Conservation (phyloP, 1,140 invertebrate species). For the Magallana gigas region DNA sequence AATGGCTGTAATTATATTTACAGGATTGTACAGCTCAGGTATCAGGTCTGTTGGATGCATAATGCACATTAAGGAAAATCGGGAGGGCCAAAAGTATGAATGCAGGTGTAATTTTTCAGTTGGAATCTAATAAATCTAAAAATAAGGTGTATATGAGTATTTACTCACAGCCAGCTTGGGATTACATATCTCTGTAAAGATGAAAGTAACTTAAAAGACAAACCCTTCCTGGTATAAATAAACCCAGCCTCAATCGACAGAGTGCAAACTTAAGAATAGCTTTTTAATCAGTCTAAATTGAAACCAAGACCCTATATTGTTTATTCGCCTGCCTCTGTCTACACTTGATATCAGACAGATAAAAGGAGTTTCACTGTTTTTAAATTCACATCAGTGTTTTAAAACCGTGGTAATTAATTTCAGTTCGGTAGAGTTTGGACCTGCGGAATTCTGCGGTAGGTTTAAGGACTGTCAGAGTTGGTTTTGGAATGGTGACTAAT, state of each 20-base stretch:
- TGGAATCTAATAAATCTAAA: not conserved
- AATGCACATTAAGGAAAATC: conserved; percentile 5
- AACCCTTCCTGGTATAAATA: conserved; percentile 26
- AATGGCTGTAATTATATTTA: not conserved
- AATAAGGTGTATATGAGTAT: not conserved
- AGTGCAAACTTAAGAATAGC: conserved; percentile 33
- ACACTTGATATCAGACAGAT: conserved; percentile 28
- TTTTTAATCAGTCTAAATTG: conserved; percentile 19
- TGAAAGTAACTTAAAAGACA: not conserved
- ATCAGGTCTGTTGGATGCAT: not conserved
- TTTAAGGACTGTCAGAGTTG: not conserved
- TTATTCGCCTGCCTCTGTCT: conserved; percentile 13
- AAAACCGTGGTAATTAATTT: conserved; percentile 2
- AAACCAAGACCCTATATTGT: conserved; percentile 13
- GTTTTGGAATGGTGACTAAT: not conserved
- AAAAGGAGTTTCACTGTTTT: conserved; percentile 30
- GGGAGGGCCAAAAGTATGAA: not conserved
- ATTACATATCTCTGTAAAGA: not conserved
- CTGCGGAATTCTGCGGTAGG: conserved; percentile 22
- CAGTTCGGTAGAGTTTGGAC: not conserved
- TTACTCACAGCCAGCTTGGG: not conserved
- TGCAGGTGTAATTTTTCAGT: conserved; percentile 21
- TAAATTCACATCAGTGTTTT: conserved; percentile 25
- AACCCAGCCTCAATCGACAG: conserved; percentile 7
- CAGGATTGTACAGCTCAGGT: not conserved